Evolutionary conservation across 1,140 invertebrate species (phyloP).

Genomic region (Halyomorpha halys): DNA sequence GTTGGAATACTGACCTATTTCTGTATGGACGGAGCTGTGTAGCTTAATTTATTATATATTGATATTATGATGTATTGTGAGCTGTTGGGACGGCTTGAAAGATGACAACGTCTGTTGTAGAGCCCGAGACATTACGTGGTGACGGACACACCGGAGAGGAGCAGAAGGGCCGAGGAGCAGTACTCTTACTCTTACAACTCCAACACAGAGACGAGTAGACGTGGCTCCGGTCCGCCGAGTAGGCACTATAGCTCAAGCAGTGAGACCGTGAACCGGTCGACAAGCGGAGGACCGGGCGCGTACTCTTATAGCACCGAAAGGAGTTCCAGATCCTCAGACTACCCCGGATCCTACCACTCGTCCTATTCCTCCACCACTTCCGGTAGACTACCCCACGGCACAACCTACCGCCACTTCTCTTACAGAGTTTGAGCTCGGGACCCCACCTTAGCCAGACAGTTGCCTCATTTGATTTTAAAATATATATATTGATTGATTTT

Average conservation of each 20-base stretch:
- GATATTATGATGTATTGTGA: too few species aligned
- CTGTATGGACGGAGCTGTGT: too few species aligned
- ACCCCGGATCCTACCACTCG: slow-evolving; percentile 61
- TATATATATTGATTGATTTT: too few species aligned
- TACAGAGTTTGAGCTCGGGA: slow-evolving; percentile 58
- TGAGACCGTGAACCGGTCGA: slow-evolving; percentile 51
- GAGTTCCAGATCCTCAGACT: slow-evolving; percentile 49
- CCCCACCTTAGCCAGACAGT: neutral
- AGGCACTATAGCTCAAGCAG: slow-evolving; percentile 52
- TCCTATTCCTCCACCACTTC: slow-evolving; percentile 63
- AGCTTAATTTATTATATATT: too few species aligned
- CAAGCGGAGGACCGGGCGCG: slow-evolving; percentile 48
- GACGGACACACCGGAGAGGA: slow-evolving; percentile 57
- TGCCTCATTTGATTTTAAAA: too few species aligned
- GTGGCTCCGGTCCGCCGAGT: slow-evolving; percentile 45
- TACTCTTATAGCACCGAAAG: slow-evolving; percentile 61
- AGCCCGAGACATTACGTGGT: slow-evolving; percentile 75
- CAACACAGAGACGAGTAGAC: slow-evolving; percentile 38
- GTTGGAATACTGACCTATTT: too few species aligned
- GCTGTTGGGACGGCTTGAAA: too few species aligned
- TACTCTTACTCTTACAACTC: slow-evolving; percentile 71
- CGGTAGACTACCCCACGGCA: slow-evolving; percentile 67
- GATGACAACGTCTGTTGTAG: slow-evolving; percentile 37
- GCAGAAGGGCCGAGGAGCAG: slow-evolving; percentile 59
- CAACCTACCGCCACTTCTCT: slow-evolving; percentile 69